Percentiles rank a stretch among this genome's conserved stretches.
Evolutionary conservation across 2,888 invertebrate genomes (phyloP).

Genomic region (Drosophila robusta): DNA sequence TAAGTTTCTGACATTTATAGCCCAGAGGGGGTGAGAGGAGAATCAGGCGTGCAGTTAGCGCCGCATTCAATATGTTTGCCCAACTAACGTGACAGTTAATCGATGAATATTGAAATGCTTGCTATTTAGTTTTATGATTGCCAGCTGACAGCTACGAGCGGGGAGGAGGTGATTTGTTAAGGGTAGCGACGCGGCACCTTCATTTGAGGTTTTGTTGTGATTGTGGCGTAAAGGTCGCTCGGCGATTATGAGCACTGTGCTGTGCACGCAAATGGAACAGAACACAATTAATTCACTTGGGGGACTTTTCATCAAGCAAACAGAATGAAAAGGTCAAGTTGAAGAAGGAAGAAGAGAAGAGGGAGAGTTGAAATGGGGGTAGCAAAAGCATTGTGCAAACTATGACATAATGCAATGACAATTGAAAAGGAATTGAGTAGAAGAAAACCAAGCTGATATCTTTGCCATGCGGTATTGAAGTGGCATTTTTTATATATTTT

Average conservation of each 20-base stretch:
- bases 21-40: background rate
- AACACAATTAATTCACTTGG: conserved; percentile 11
- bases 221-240: conserved; percentile 26
- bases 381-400: background rate
- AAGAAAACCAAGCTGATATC: background rate
- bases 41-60: conserved; percentile 24
- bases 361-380: background rate
- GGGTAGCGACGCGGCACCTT: background rate
- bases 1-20: conserved; percentile 63
- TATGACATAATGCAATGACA: background rate
- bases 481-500: background rate
- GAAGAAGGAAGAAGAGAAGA: background rate
- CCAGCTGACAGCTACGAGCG: conserved; percentile 1
- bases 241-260: conserved; percentile 6
- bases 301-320: background rate
- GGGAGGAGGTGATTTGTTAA: too few relatives aligned
- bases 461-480: background rate
- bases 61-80: conserved; percentile 42
- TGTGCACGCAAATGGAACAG: conserved; percentile 17
- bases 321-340: conserved; percentile 5
- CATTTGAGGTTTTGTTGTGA: conserved; percentile 16
- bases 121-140: conserved; percentile 27
- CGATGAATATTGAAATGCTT: conserved; percentile 63
- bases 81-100: conserved; percentile 72
- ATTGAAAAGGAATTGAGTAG: background rate